Evolutionary conservation across 2,888 invertebrate genomes (phyloP), one percentile per base, ranked within the genome.

Genomic region (Ypsolopha scabrella): DNA sequence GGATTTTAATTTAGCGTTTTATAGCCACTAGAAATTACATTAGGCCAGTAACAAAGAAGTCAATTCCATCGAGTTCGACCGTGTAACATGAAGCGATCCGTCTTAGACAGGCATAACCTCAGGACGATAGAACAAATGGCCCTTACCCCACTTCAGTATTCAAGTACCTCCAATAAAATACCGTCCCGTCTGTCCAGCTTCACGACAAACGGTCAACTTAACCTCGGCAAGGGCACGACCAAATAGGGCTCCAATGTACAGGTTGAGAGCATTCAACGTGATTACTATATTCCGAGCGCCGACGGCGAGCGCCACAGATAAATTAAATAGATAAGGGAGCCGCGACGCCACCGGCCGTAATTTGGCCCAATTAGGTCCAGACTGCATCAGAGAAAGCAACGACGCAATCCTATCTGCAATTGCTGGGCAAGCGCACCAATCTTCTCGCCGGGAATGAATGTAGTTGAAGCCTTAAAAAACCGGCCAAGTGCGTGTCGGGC

Each of bases 281-380:
- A 61, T 57, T 53, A 62, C 63, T 65, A 67, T 68, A 53, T 70
- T 63, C 63, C 59, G 59, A 65, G 59, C 56, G 48, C 49, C 46
- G 51, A 33, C 46, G 51, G 46, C 51, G 36, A 51, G 24, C 41
- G 48, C 61, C 62, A 63, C 64, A 69, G 73, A 76, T 75, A 75
- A 75, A 75, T 75, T 72, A 74, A 72, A 72, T 63, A 66, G 74
- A 75, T 75, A 76, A 66, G 58, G 55, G 48, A 47, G 49, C 36
- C 51, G 55, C 63, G 65, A 65, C 67, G 69, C 68, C 70, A 68
- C 59, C 60, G 62, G 67, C 69, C 48, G 54, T 38, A 70, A 73
- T 72, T 74, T 70, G 67, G 63, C 57, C 63, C 68, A 70, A 72
- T 72, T 68, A 69, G 59, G 61, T 54, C 51, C 50, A 50, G 36